These are phyloP conservation scores for Boloria selene DNA, from an alignment of 2,888 invertebrate species.

Conservation along the genomic window DNA sequence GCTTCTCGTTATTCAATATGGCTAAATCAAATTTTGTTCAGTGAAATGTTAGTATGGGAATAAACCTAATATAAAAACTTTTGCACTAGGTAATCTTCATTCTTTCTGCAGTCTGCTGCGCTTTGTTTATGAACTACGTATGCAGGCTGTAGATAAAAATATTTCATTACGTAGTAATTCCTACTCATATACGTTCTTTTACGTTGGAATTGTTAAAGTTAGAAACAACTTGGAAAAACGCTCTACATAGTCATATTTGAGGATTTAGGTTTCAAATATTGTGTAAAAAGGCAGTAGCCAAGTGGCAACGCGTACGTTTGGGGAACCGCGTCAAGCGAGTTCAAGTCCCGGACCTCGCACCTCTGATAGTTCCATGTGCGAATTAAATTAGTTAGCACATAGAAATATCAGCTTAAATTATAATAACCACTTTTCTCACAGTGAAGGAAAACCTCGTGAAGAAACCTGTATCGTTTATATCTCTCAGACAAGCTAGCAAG, in stretches of 20 bases:
- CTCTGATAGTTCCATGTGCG: not conserved
- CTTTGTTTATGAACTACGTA: not conserved
- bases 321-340: too few species aligned
- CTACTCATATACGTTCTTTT: not conserved
- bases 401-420: too few species aligned
- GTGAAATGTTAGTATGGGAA: not conserved
- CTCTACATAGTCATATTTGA: not conserved
- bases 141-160: conserved; percentile 3
- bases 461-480: too few species aligned
- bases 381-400: too few species aligned
- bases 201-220: not conserved
- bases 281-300: not conserved
- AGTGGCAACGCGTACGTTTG: too few species aligned
- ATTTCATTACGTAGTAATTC: not conserved
- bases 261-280: not conserved
- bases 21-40: too few species aligned
- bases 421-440: too few species aligned
- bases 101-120: not conserved
- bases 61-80: not conserved
- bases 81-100: not conserved
- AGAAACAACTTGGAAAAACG: not conserved
- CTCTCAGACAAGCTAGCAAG: too few species aligned
- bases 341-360: not conserved
- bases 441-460: too few species aligned
- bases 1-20: too few species aligned